Evolutionary conservation across 2,797 vertebrate genomes (phyloP).

Genomic region (Anniella stebbinsi): DNA sequence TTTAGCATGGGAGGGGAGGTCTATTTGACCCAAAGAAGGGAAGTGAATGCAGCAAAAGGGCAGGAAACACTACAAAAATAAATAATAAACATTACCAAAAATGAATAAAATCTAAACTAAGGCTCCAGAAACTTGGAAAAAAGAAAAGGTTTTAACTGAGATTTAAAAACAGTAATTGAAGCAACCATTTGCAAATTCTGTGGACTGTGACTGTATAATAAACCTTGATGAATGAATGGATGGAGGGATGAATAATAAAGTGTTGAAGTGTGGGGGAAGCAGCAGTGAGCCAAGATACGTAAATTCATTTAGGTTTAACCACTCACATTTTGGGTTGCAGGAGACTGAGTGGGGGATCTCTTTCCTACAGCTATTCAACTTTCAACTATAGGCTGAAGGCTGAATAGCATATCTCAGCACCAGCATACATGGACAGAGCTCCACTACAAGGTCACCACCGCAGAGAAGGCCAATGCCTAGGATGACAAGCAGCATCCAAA

Average conservation of each 20-base stretch:
- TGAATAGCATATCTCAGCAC: neutral
- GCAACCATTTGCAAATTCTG: no score
- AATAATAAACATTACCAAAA: no score
- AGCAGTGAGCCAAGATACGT: no score
- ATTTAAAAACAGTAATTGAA: no score
- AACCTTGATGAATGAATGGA: no score
- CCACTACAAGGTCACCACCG: neutral
- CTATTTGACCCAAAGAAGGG: neutral
- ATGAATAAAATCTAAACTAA: no score
- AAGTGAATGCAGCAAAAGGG: no score
- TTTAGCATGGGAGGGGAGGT: no score
- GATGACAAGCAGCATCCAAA: slow-evolving; percentile 32
- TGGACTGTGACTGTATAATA: no score
- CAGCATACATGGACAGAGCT: neutral
- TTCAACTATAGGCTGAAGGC: neutral
- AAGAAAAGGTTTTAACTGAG: no score
- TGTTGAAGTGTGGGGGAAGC: neutral
- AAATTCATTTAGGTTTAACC: neutral
- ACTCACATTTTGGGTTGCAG: neutral
- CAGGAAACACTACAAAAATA: no score
- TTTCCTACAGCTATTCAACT: neutral
- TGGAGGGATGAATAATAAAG: neutral
- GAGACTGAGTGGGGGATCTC: neutral
- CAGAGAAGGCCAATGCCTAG: neutral
- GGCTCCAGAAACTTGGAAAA: no score